Evolutionary conservation across 2,113 vertebrate genomes (phyloP).

Genomic region (Pampusana beccarii): DNA sequence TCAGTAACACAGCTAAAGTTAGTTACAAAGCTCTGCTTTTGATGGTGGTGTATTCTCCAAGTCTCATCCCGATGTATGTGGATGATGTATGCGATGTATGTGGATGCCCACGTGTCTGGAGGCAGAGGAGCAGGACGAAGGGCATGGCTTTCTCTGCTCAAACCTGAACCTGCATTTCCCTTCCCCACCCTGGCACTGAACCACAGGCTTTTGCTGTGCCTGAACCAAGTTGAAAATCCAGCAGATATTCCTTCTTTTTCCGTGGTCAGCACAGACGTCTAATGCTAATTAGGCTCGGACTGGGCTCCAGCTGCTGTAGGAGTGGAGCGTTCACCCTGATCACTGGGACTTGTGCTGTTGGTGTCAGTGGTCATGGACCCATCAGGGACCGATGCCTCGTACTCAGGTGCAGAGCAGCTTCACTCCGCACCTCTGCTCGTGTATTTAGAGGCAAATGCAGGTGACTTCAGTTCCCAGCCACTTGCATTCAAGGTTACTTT

Average conservation of each 20-base stretch:
- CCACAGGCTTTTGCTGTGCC: not conserved
- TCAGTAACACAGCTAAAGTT: not conserved
- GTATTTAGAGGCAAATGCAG: not conserved
- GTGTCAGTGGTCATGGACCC: not conserved
- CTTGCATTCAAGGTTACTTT: not conserved
- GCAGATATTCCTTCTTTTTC: not conserved
- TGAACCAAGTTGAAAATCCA: not conserved
- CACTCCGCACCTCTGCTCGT: not conserved
- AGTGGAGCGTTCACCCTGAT: not conserved
- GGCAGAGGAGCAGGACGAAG: not conserved
- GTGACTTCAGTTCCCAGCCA: not conserved
- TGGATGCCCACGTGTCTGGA: accelerated
- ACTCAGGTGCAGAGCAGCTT: not conserved
- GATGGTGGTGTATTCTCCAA: accelerated
- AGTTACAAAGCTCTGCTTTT: not conserved
- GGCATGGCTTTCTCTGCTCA: not conserved
- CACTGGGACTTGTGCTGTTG: accelerated
- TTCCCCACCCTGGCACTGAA: not conserved
- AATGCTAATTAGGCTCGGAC: not conserved
- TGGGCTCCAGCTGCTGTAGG: not conserved
- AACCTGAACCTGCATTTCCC: not conserved
- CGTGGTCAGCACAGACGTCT: not conserved
- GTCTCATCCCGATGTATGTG: not conserved
- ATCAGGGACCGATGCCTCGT: accelerated
- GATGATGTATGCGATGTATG: accelerated